Evolutionary conservation across 2,888 invertebrate genomes (phyloP).

Genomic region (Drosophila tanythrix): DNA sequence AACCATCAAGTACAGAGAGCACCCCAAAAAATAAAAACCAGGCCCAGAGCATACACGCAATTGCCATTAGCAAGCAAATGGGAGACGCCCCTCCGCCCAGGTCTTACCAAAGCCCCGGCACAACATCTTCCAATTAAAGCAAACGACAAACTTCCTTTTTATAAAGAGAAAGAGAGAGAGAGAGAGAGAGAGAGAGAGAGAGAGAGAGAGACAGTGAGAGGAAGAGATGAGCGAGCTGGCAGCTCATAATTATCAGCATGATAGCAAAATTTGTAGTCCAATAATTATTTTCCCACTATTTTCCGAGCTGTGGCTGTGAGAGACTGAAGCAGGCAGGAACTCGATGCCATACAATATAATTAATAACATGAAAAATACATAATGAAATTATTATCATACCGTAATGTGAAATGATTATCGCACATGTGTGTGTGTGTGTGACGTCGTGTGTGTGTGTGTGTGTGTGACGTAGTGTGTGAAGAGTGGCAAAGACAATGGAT

Average conservation of each 20-base stretch:
- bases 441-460: slow-evolving; percentile 45
- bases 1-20: slow-evolving; percentile 32
- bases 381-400: slow-evolving; percentile 78
- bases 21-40: not conserved
- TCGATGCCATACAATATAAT: slow-evolving; percentile 69
- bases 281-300: slow-evolving; percentile 79
- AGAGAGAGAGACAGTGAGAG: not conserved
- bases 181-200: not conserved
- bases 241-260: slow-evolving; percentile 71
- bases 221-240: slow-evolving; percentile 6
- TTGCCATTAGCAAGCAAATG: slow-evolving; percentile 55
- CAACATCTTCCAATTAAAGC: slow-evolving; percentile 48
- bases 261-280: slow-evolving; percentile 72
- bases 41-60: slow-evolving; percentile 54
- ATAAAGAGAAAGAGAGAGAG: slow-evolving; percentile 5
- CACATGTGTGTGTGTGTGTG: slow-evolving; percentile 28
- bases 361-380: slow-evolving; percentile 81
- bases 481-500: slow-evolving; percentile 65
- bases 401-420: slow-evolving; percentile 78
- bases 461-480: slow-evolving; percentile 53
- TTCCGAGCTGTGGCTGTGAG: slow-evolving; percentile 28
- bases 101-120: not conserved
- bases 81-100: not conserved
- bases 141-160: slow-evolving; percentile 65
- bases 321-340: slow-evolving; percentile 42